Evolutionary conservation across 1,140 invertebrate genomes (phyloP), one percentile per base, ranked within the genome.

Genomic region (Drosophila bifasciata): DNA sequence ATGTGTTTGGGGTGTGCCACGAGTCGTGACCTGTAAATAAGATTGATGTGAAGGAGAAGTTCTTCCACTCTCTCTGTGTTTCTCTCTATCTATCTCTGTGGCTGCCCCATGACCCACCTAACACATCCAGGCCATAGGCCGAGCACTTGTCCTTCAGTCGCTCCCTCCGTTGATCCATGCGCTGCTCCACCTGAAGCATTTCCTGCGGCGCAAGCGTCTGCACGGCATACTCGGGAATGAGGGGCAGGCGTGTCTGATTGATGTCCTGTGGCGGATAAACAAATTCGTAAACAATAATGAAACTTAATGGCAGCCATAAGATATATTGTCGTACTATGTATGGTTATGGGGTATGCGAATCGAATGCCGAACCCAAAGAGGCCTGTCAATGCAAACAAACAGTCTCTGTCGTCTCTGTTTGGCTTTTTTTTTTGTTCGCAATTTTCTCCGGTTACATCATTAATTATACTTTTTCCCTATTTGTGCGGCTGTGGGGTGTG

Each of bases 1-100:
- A 97, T 3, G 96, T 94, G 74, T 96, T 96, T 5, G 95, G 95
- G 69, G 92, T 93, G 73, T 95, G 94, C 67, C 95, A 92, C 2
- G 94, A 93, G 79, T 95, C 94, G 76, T 95, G 95, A 36, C 93
- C 94, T 69, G 80, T 62, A 61, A 91, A 49, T 59, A 74, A 66
- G 52, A 68, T 8, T 21, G 15, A 44, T 16, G 28, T 62, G 41
- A 8, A 40, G 19, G 36, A 40, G 32, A 17, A 46, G 25, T 51
- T 13, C 11, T 11, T 36, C 4, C 32, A 13, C 32, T 13, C 32
- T 11, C 11, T 36, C 11, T 36, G 3, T 5, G 3, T 36, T 4
- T 13, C 1, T 11, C 9, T 5, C 32, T 13, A 4, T 13, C 2
- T 36, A 11, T 36, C 8, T 28, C 40, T 2, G 13, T 56, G 16